Evolutionary conservation across 2,888 invertebrate species (phyloP), one percentile per base, ranked within the genome.

Genomic region (Cryptocheilus praepositus): DNA sequence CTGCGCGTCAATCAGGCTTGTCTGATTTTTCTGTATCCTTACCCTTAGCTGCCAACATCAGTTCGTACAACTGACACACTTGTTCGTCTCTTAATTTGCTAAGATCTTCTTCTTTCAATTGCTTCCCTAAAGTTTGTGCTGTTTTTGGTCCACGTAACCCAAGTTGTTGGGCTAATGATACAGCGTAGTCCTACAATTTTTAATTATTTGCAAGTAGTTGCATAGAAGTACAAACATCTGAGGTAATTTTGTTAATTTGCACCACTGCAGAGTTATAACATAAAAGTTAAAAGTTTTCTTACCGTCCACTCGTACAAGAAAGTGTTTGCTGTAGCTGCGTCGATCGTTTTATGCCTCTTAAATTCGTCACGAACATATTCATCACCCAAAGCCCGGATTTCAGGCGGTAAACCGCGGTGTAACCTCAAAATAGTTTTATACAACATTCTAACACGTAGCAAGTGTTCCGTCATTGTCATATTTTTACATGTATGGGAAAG

Each of bases 301-400:
- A 96, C 97, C 57, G 95, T 94, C 98, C 98, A 98, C 90, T 97
- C 97, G 25, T 91, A 92, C 88, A 98, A 92, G 86, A 98, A 98
- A 61, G 94, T 91, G 15, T 91, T 89, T 0, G 95, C 92, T 87
- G 96, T 95, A 52, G 90, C 90, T 0, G 91, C 90, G 61, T 92
- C 92, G 79, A 95, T 95, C 11, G 90, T 91, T 84, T 95, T 95
- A 86, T 98, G 97, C 54, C 95, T 90, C 83, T 93, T 93, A 87
- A 98, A 98, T 89, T 98, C 96, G 75, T 95, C 95, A 71, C 92
- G 92, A 0, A 94, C 94, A 84, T 96, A 96, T 81, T 91, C 91
- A 82, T 95, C 93, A 0, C 96, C 96, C 28, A 96, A 85, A 3
- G 92, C 90, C 58, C 92, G 91, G 44, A 96, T 88, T 75, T 94